Evolutionary conservation across 37 sponge, comb jelly and placozoan genomes (phyloP), one percentile per base, ranked within the genome.

Genomic region (Amphimedon queenslandica): DNA sequence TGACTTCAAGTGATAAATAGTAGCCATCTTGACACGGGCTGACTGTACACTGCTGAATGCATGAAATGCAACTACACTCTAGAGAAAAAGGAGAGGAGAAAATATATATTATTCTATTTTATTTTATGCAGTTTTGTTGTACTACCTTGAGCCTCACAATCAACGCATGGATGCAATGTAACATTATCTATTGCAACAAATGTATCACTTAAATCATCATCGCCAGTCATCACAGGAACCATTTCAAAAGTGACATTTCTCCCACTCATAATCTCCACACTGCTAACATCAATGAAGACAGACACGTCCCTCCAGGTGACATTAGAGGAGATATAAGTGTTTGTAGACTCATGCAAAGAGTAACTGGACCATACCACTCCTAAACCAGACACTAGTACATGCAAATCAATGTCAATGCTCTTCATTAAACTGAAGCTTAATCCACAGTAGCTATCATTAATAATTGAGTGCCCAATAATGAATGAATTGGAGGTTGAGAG

Each of bases 161-260:
- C 83, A 18, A 57, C 61, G 64, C 83, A 82, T 0, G 83, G 83
- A 29, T 75, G 69, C 21, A 82, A 67, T 30, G 76, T 75, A 27
- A 82, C 57, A 42, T 82, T 82, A 33, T 75, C 83, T 63, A 82
- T 29, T 47, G 76, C 61, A 38, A 40, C 40, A 27, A 39, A 28
- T 3, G 29, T 35, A 20, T 27, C 65, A 6, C 3, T 2, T 6
- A 39, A 25, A n/a, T n/a, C 8, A 6, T 28, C 55, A 47, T 47
- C 37, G 56, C 27, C 5, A 8, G 13, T 47, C 51, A 47, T 36
- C 36, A 6, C 68, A 25, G n/a, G 43, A 2, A 13, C 66, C 24
- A 57, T 38, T 43, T 42, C 68, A 40, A 82, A 69, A 13, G 43
- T 42, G 23, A 82, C 21, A 1, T 18, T 37, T 2, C 83, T 21